Percentiles rank a stretch among this genome's conserved stretches.
phyloP scores from a whole-genome alignment of 2,113 vertebrate genomes.

The Chaetura pelagica region DNA sequence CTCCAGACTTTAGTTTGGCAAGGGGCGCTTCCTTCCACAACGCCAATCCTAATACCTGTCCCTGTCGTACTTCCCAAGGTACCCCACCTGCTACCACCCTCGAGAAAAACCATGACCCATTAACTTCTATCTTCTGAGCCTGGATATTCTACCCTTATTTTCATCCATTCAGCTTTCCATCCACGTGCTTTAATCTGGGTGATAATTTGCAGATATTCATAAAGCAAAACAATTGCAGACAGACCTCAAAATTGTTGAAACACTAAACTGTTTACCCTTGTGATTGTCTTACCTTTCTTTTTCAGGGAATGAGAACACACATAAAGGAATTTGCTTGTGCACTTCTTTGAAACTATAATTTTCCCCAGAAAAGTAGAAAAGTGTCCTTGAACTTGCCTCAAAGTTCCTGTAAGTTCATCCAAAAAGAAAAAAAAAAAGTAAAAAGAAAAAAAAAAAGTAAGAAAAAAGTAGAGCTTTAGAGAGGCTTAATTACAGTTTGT shows the following conservation, averaged over 20 bases:
- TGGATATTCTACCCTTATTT: not conserved
- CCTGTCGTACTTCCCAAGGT: not conserved
- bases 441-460: no score
- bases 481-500: slow-evolving; percentile 12
- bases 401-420: not conserved
- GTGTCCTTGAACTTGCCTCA: not conserved
- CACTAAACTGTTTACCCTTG: not conserved
- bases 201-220: not conserved
- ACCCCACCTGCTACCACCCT: not conserved
- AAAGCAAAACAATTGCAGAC: not conserved
- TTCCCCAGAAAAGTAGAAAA: not conserved
- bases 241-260: not conserved
- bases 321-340: not conserved
- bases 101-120: not conserved
- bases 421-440: not conserved
- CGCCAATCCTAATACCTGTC: not conserved
- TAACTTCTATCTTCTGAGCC: fast-evolving
- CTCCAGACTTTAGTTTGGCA: not conserved
- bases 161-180: not conserved
- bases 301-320: not conserved
- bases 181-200: not conserved
- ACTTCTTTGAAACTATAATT: not conserved
- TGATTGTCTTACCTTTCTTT: not conserved
- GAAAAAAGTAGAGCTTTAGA: not conserved
- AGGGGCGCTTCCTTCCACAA: not conserved